Evolutionary conservation across 2,797 vertebrate species (phyloP).

Genomic region (Micropoecilia bifurca): DNA sequence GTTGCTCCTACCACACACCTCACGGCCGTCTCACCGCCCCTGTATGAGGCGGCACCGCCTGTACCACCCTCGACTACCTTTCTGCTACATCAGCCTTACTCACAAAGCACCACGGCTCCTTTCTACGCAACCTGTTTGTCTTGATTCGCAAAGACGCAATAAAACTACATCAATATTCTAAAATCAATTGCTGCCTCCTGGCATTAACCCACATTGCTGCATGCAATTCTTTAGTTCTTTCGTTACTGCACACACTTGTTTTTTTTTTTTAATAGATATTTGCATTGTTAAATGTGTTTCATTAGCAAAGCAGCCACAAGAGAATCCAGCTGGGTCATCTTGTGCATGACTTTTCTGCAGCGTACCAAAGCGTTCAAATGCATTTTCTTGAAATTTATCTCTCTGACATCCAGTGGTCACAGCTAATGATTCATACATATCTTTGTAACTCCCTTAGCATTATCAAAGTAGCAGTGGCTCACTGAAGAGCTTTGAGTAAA

Average conservation of each 20-base stretch:
- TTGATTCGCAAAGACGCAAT: background rate
- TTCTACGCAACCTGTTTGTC: background rate
- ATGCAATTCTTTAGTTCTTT: too few relatives aligned
- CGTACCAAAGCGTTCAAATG: background rate
- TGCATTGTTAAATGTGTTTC: conserved; percentile 2
- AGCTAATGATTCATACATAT: background rate
- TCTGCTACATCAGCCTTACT: too few relatives aligned
- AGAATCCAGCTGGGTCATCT: background rate
- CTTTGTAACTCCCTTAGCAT: background rate
- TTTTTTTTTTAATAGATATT: background rate
- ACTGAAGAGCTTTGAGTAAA: background rate
- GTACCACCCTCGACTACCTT: background rate
- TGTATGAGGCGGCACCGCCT: background rate
- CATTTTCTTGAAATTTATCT: conserved; percentile 1
- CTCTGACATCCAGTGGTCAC: background rate
- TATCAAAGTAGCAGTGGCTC: background rate
- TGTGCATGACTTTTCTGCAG: background rate
- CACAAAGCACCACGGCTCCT: background rate
- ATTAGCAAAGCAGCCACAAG: background rate
- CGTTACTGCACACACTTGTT: background rate
- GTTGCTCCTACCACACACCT: background rate
- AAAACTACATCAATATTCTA: background rate
- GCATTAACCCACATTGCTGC: background rate
- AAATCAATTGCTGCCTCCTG: background rate
- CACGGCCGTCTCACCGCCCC: background rate